phyloP scores from a whole-genome alignment of 1,140 invertebrate genomes.

The Pseudobourletiella spinata region DNA sequence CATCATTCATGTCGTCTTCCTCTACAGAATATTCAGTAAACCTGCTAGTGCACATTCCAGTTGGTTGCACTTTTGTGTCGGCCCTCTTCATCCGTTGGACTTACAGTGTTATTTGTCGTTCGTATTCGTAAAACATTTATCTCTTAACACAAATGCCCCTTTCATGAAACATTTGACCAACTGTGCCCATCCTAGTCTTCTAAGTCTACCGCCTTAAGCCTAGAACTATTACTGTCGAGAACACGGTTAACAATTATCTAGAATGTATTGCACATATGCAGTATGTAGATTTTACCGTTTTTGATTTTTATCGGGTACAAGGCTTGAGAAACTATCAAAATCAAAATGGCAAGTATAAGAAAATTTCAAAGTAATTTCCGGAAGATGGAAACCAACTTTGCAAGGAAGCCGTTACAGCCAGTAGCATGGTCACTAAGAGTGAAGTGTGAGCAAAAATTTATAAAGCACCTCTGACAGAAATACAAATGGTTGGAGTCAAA shows the following conservation, averaged over 20 bases:
- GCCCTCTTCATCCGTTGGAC: not conserved
- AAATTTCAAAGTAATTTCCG: too few species aligned
- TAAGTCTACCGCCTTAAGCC: not conserved
- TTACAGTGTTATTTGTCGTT: not conserved
- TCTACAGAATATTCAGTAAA: not conserved
- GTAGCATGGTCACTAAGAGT: too few species aligned
- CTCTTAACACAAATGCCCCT: not conserved
- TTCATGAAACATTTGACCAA: not conserved
- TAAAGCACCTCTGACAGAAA: too few species aligned
- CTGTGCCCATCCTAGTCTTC: not conserved
- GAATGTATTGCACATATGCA: not conserved
- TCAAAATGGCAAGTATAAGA: too few species aligned
- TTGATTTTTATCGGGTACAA: not conserved
- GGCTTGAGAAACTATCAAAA: not conserved
- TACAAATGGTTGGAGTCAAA: too few species aligned
- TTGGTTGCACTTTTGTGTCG: not conserved
- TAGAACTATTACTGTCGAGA: not conserved
- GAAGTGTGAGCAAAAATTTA: too few species aligned
- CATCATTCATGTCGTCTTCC: not conserved
- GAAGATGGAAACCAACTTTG: too few species aligned
- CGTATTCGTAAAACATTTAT: not conserved
- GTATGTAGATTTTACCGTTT: not conserved
- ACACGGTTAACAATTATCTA: not conserved
- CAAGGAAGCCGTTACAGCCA: too few species aligned
- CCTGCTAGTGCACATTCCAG: not conserved